Percentiles rank a stretch among this genome's conserved stretches.
Evolutionary conservation across 2,113 vertebrate genomes (phyloP).

Genomic region (Axis porcinus): DNA sequence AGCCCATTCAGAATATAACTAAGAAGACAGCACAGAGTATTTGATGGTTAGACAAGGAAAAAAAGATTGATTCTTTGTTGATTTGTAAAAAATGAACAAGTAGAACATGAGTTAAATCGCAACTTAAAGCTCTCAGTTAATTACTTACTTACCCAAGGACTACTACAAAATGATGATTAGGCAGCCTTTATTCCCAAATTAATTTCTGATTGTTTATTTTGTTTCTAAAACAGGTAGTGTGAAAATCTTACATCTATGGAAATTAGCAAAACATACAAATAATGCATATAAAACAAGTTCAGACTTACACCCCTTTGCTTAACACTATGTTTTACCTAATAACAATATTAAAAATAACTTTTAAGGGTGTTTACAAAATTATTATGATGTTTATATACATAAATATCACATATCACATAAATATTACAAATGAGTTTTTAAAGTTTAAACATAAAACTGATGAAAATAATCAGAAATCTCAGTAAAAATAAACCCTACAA

Average conservation of each 20-base stretch:
- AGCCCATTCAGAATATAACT: background rate
- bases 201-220: constrained; percentile 50
- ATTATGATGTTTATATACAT: background rate
- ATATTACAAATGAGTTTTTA: background rate
- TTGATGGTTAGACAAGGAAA: constrained; percentile 6
- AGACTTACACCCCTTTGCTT: background rate
- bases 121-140: constrained; percentile 30
- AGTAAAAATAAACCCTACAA: background rate
- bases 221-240: background rate
- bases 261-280: background rate
- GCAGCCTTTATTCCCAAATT: background rate
- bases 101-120: background rate
- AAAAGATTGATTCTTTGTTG: constrained; percentile 12
- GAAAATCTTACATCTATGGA: background rate
- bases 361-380: background rate
- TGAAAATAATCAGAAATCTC: background rate
- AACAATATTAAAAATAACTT: background rate
- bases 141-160: constrained; percentile 32
- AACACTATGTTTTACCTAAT: background rate
- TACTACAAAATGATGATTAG: constrained; percentile 1
- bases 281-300: background rate
- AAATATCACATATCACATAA: too few species aligned
- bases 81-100: constrained; percentile 27
- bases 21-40: background rate
- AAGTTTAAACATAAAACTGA: background rate